Conservation (phyloP, 2,113 vertebrate species). For the Percina caprodes region DNA sequence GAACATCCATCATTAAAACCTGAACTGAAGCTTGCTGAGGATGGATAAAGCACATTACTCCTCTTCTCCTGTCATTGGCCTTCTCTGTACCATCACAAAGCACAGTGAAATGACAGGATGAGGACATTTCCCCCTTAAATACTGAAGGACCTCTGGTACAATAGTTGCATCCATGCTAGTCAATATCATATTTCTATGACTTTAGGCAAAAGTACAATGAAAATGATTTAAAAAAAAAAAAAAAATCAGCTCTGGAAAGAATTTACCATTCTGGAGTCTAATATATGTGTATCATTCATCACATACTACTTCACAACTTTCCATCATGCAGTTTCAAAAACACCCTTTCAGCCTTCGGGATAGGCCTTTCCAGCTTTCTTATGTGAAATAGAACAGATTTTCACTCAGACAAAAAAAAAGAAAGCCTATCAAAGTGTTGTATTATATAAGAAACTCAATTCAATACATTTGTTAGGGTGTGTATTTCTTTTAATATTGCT, state of each 20-base stretch:
- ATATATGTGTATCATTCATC: constrained; percentile 9
- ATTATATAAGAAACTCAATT: constrained; percentile 7
- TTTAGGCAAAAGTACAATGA: not conserved
- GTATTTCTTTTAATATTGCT: not conserved
- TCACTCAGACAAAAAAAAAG: constrained; percentile 9
- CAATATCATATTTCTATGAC: not conserved
- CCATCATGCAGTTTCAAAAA: constrained; percentile 30
- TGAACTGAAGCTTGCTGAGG: constrained; percentile 12
- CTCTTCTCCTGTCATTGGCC: not conserved
- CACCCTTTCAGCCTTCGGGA: constrained; percentile 13
- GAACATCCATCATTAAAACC: constrained; percentile 30
- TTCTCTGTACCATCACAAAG: constrained; percentile 11
- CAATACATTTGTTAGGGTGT: constrained; percentile 4
- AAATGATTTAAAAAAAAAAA: not conserved
- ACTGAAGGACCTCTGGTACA: not conserved
- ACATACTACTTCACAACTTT: constrained; percentile 9
- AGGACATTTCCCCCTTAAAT: not conserved
- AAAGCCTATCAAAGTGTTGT: constrained; percentile 14
- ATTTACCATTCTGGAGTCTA: not conserved
- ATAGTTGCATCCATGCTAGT: constrained; percentile 2
- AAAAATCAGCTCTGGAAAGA: constrained; percentile 8
- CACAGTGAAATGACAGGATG: not conserved
- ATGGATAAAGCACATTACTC: constrained; percentile 24
- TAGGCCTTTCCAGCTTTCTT: constrained; percentile 6
- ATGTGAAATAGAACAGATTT: constrained; percentile 22